These are phyloP conservation scores for Karalla daura DNA, from an alignment of 2,797 vertebrate genomes.

Conservation along the genomic window DNA sequence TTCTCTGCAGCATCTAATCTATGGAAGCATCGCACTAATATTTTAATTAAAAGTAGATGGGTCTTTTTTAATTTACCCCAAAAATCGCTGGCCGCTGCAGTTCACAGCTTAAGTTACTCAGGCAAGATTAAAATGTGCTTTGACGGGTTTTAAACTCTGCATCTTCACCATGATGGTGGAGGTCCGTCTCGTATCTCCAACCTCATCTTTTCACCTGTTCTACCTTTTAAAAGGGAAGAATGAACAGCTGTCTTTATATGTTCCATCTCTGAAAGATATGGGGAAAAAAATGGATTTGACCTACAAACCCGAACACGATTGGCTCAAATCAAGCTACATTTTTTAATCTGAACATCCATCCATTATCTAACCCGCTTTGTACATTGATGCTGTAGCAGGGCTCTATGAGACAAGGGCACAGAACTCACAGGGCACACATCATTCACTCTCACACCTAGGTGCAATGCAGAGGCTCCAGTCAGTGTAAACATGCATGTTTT, in stretches of 20 bases:
- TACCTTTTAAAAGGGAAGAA: too few relatives aligned
- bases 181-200: background rate
- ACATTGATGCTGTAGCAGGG: too few relatives aligned
- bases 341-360: conserved; percentile 24
- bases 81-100: too few relatives aligned
- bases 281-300: background rate
- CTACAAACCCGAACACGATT: background rate
- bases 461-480: too few relatives aligned
- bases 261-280: background rate
- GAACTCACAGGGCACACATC: too few relatives aligned
- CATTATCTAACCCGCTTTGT: too few relatives aligned
- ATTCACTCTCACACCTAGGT: too few relatives aligned
- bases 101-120: background rate
- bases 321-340: background rate
- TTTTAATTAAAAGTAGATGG: too few relatives aligned
- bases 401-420: too few relatives aligned
- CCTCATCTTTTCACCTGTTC: background rate
- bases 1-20: background rate
- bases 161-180: background rate
- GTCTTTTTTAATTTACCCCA: too few relatives aligned
- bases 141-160: background rate
- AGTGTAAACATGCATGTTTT: too few relatives aligned
- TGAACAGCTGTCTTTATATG: too few relatives aligned
- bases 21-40: background rate
- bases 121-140: background rate